Conservation (phyloP, 2,888 invertebrate genomes). For the Drosophila lutescens region DNA sequence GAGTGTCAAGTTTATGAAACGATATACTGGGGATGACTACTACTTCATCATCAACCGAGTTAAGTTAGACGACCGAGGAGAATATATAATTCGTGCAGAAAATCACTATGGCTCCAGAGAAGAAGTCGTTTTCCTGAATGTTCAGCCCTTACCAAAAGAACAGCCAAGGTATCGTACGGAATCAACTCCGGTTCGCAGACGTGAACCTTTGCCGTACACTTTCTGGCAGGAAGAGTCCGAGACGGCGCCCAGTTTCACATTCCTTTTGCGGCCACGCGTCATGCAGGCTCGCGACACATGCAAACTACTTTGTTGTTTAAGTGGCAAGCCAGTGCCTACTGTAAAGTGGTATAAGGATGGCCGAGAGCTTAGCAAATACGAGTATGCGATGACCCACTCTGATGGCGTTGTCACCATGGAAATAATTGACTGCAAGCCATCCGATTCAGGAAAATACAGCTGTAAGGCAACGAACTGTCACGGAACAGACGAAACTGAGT, state of each 20-base stretch:
- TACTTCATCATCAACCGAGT: constrained; percentile 98
- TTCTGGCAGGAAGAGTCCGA: constrained; percentile 97
- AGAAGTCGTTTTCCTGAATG: constrained; percentile 98
- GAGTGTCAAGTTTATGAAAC: constrained; percentile 99
- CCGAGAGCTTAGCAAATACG: constrained; percentile 94
- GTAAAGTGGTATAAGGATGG: constrained; percentile 97
- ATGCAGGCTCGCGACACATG: constrained; percentile 98
- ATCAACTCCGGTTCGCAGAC: constrained; percentile 89
- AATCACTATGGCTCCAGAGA: constrained; percentile 98
- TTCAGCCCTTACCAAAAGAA: constrained; percentile 89
- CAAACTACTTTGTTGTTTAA: constrained; percentile 98
- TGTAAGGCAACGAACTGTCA: constrained; percentile 97
- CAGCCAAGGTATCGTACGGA: constrained; percentile 86
- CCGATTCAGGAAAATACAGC: constrained; percentile 98
- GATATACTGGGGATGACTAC: constrained; percentile 97
- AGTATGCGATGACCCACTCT: constrained; percentile 94
- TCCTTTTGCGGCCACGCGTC: constrained; percentile 98
- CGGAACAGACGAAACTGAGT: constrained; percentile 97
- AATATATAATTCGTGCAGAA: constrained; percentile 98
- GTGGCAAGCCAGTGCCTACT: constrained; percentile 96
- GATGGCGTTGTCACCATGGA: constrained; percentile 99
- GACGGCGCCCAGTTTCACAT: constrained; percentile 97
- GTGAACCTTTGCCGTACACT: constrained; percentile 93
- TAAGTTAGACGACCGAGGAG: constrained; percentile 97
- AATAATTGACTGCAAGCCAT: constrained; percentile 96